These are phyloP conservation scores for Rhyacophila brunnea DNA, from an alignment of 1,140 invertebrate species.

Conservation along the genomic window DNA sequence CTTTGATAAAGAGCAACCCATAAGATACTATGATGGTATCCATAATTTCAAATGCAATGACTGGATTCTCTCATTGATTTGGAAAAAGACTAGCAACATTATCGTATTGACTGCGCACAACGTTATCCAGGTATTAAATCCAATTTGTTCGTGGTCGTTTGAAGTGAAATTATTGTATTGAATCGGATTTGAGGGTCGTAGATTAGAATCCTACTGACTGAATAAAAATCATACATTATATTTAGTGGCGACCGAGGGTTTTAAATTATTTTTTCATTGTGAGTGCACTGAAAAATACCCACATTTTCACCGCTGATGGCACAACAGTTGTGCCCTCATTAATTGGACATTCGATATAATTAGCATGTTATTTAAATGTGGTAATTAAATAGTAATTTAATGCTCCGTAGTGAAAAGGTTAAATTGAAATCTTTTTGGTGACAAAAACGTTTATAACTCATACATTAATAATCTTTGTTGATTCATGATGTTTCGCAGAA, in stretches of 20 bases:
- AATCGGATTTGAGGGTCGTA: constrained; percentile 46
- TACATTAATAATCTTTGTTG: too few species aligned
- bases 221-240: not conserved
- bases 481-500: too few species aligned
- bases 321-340: too few species aligned
- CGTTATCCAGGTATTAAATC: constrained; percentile 34
- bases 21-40: constrained; percentile 25
- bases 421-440: too few species aligned
- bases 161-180: constrained; percentile 60
- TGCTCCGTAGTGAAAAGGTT: too few species aligned
- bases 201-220: not conserved
- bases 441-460: too few species aligned
- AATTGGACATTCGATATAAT: too few species aligned
- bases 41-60: constrained; percentile 29
- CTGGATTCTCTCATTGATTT: constrained; percentile 40
- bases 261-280: not conserved
- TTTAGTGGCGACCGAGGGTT: not conserved
- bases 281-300: not conserved
- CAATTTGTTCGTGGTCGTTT: too few species aligned
- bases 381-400: too few species aligned
- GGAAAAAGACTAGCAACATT: constrained; percentile 39
- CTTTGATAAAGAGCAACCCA: constrained; percentile 14
- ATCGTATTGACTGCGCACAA: constrained; percentile 41
- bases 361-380: too few species aligned
- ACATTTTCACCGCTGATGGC: not conserved